phyloP scores from a whole-genome alignment of 1,140 invertebrate genomes.

The Camponotus pennsylvanicus region DNA sequence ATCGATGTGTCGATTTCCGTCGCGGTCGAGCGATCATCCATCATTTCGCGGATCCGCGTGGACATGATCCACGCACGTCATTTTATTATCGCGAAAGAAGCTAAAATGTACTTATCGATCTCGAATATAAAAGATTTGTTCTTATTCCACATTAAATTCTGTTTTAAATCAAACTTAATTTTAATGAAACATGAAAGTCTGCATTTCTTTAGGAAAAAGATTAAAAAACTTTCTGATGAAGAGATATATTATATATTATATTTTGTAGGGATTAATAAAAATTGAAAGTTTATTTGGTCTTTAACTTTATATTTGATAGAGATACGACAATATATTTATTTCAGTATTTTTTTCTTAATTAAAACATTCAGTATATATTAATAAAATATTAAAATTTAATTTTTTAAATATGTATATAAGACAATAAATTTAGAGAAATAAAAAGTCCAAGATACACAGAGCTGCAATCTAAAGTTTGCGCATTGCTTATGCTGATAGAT shows the following conservation, averaged over 20 bases:
- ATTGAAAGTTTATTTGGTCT: neutral
- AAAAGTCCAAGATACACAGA: neutral
- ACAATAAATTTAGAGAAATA: neutral
- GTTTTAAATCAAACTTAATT: neutral
- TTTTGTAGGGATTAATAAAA: neutral
- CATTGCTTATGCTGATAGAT: constrained; percentile 31
- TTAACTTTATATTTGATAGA: neutral
- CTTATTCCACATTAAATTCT: neutral
- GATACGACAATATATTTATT: neutral
- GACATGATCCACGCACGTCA: constrained; percentile 19
- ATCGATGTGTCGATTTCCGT: neutral
- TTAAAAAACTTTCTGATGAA: neutral
- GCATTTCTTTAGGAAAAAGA: neutral
- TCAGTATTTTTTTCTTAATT: neutral
- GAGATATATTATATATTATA: neutral
- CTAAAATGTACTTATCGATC: neutral
- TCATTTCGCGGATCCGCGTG: constrained; percentile 11
- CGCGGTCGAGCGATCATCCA: neutral
- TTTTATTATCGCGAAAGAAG: neutral
- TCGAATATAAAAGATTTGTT: neutral
- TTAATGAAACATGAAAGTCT: neutral
- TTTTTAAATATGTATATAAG: constrained; percentile 8
- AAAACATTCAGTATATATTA: neutral
- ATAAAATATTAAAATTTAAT: constrained; percentile 6
- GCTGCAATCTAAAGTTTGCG: constrained; percentile 14